Percentiles rank a stretch among this genome's conserved stretches.
phyloP scores from a whole-genome alignment of 2,888 invertebrate genomes.

The Melangyna quadrimaculata region DNA sequence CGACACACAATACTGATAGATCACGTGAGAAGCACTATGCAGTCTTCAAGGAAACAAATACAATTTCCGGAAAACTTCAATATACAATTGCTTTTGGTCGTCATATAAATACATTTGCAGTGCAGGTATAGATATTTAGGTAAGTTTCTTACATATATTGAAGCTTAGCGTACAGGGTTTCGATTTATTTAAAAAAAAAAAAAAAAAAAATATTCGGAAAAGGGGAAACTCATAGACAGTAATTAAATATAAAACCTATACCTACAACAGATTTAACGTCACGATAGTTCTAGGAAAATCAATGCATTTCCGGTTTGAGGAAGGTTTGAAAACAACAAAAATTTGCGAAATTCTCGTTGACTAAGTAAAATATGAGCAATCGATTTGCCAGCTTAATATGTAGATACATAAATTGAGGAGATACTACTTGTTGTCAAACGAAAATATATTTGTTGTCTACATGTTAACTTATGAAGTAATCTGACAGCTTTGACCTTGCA shows the following conservation, averaged over 20 bases:
- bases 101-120: slow-evolving; percentile 40
- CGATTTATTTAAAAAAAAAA: slow-evolving; percentile 21
- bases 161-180: slow-evolving; percentile 20
- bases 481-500: no score
- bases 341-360: not conserved
- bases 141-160: slow-evolving; percentile 16
- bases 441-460: no score
- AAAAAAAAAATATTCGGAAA: slow-evolving; percentile 3
- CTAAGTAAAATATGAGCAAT: no score
- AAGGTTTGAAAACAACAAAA: not conserved
- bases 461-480: no score
- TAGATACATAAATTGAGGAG: no score
- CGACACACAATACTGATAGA: slow-evolving; percentile 60
- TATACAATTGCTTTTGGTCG: slow-evolving; percentile 54
- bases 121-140: not conserved
- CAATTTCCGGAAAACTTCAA: slow-evolving; percentile 74
- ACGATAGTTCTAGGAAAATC: slow-evolving; percentile 47
- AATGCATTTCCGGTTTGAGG: slow-evolving; percentile 37
- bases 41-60: slow-evolving; percentile 73
- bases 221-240: slow-evolving; percentile 63
- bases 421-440: no score
- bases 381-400: no score
- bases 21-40: slow-evolving; percentile 69
- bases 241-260: slow-evolving; percentile 54
- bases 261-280: slow-evolving; percentile 64